A percentile compares a stretch with the other conserved stretches of the same genome.
Conservation (phyloP, 2,888 invertebrate genomes). For the Apoda limacodes region DNA sequence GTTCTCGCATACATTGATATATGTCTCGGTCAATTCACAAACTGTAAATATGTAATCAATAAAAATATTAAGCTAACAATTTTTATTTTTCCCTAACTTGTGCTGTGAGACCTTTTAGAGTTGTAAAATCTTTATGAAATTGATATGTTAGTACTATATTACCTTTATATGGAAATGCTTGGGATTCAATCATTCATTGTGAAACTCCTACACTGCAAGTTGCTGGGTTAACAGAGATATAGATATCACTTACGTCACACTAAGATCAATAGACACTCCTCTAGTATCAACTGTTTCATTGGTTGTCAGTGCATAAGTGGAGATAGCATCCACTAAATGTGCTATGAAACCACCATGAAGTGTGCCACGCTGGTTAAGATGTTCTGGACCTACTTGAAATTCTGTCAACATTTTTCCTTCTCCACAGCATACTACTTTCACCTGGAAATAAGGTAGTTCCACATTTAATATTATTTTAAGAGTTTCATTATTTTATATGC, state of each 20-base stretch:
- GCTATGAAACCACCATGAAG: slow-evolving; percentile 90
- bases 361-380: slow-evolving; percentile 79
- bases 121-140: too few species aligned
- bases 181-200: too few species aligned
- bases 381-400: slow-evolving; percentile 78
- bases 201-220: too few species aligned
- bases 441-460: slow-evolving; percentile 26
- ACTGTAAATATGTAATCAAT: too few species aligned
- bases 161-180: too few species aligned
- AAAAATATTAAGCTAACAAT: too few species aligned
- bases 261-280: slow-evolving; percentile 87
- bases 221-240: too few species aligned
- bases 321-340: slow-evolving; percentile 77
- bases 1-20: too few species aligned
- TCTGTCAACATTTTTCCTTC: slow-evolving; percentile 81
- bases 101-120: too few species aligned
- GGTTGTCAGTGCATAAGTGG: slow-evolving; percentile 82
- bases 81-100: too few species aligned
- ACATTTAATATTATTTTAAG: neutral
- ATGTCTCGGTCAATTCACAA: too few species aligned
- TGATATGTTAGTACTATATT: too few species aligned
- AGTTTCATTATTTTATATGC: neutral
- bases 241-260: slow-evolving; percentile 78
- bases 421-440: slow-evolving; percentile 64
- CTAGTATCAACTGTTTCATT: slow-evolving; percentile 70